Base-by-base conservation (phyloP, 2,113 vertebrate species). In the Rhabdornis inornatus region DNA sequence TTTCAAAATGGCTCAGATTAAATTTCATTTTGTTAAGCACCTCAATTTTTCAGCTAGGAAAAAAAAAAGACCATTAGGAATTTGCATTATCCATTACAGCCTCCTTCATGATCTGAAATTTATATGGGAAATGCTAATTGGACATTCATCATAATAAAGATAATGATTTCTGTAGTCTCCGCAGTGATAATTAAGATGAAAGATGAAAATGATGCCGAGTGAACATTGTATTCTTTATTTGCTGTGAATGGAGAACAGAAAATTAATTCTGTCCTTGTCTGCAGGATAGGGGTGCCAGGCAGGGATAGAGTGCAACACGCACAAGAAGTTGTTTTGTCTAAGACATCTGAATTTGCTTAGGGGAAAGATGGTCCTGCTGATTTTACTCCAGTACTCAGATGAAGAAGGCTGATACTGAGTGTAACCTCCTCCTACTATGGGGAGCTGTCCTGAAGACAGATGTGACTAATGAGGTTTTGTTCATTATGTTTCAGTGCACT, bases 41-140 rank as follows among this genome's bases (percentile, higher is more conserved):
- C 94, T 98, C 95, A 74, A 95, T 98, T 98, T 98, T 97, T 98
- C 96, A 98, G 93, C 92, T 93, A 94, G 93, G 92, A 9, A 89
- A 95, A 95, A 95, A 96, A 96, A 96, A 97, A 94, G 87, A 95
- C 94, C 92, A 97, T 98, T 98, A 98, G 94, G 95, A 97, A 97
- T 97, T 97, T 97, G 91, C 95, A 96, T 97, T 98, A 97, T 97
- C 97, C 95, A 94, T 98, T 98, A 97, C 89, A 96, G 92, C 77
- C 95, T 96, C 96, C 96, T 98, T 97, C 97, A 91, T 96, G 97
- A 97, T 97, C 95, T 96, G 95, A 97, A 98, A 98, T 98, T 98
- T 98, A 97, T 98, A 98, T 95, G 98, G 97, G 96, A 98, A 98
- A 98, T 96, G 88, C 96, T 98, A 98, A 98, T 98, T 98, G 97